phyloP scores from a whole-genome alignment of 1,140 invertebrate species.

The Diorhabda carinulata region DNA sequence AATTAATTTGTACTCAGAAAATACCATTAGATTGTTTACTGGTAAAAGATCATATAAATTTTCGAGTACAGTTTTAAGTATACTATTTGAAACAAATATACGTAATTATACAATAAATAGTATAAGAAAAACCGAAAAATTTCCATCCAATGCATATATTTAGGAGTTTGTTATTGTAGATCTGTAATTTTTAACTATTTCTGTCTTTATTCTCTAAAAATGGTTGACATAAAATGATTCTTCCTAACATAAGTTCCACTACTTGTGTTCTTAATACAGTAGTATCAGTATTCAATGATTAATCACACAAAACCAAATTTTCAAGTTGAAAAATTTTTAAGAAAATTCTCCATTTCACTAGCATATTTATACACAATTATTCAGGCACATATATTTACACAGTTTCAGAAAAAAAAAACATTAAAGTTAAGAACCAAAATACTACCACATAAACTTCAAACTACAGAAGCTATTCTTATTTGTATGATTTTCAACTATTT shows the following conservation, averaged over 20 bases:
- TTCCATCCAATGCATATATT: conserved; percentile 39
- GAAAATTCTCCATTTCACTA: too few relatives aligned
- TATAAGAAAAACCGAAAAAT: conserved; percentile 33
- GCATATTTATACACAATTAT: too few relatives aligned
- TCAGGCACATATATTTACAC: too few relatives aligned
- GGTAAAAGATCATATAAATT: conserved; percentile 15
- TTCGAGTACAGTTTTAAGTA: conserved; percentile 35
- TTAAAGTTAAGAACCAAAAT: too few relatives aligned
- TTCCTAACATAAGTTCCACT: not conserved
- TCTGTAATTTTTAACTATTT: conserved; percentile 21
- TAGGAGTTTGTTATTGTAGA: conserved; percentile 26
- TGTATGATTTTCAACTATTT: too few relatives aligned
- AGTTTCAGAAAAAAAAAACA: too few relatives aligned
- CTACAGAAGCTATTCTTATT: too few relatives aligned
- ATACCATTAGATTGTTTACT: not conserved
- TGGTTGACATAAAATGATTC: conserved; percentile 13
- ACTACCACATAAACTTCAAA: too few relatives aligned
- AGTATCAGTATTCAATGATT: too few relatives aligned
- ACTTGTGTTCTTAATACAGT: too few relatives aligned
- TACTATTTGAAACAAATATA: conserved; percentile 47
- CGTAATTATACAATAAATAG: conserved; percentile 48
- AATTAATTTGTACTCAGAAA: conserved; percentile 12
- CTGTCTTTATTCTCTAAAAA: conserved; percentile 14
- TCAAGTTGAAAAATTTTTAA: too few relatives aligned
- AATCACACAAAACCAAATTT: too few relatives aligned